Evolutionary conservation across 2,888 invertebrate species (phyloP), one percentile per base, ranked within the genome.

Genomic region (Meloe dianella): DNA sequence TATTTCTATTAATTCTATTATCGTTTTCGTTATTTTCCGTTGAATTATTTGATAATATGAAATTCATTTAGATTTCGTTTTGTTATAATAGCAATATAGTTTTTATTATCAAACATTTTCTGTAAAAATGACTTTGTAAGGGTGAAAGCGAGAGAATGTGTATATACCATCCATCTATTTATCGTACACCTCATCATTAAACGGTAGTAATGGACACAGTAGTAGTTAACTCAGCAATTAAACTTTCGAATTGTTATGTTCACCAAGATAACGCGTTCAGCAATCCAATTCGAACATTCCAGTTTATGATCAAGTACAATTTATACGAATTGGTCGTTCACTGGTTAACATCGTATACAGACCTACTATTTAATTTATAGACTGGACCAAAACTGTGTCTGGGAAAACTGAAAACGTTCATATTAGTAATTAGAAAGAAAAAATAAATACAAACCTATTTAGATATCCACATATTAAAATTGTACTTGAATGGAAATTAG

Each of bases 171-270:
- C 22, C 27, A 54, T 54, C 54, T 27, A 54, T 54, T 27, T n/a
- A 27, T 27, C 57, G 41, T 65, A 64, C 73, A 77, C 77, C 78
- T 80, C 79, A 77, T 78, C 80, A 79, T 80, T 80, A 80, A 80
- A 78, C 74, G 76, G 74, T 76, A 77, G 78, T 79, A 81, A 82
- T 79, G 79, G 79, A 77, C 78, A 74, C 71, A 71, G 76, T 74
- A 73, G 80, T 79, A 81, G 80, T 82, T 81, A 82, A 81, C 80
- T 79, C 74, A 66, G 78, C 79, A 81, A 81, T 82, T 81, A 82
- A 82, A 82, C 80, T 80, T 81, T 81, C 79, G 77, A 78, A 80
- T 78, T 79, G 80, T 77, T 77, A 79, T 79, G 77, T 73, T 74
- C 76, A 70, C 76, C 73, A 79, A 79, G 80, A 81, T 81, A 81